A percentile compares a stretch with the other conserved stretches of the same genome.
Evolutionary conservation across 2,888 invertebrate genomes (phyloP).

Genomic region (Harmothoe impar): DNA sequence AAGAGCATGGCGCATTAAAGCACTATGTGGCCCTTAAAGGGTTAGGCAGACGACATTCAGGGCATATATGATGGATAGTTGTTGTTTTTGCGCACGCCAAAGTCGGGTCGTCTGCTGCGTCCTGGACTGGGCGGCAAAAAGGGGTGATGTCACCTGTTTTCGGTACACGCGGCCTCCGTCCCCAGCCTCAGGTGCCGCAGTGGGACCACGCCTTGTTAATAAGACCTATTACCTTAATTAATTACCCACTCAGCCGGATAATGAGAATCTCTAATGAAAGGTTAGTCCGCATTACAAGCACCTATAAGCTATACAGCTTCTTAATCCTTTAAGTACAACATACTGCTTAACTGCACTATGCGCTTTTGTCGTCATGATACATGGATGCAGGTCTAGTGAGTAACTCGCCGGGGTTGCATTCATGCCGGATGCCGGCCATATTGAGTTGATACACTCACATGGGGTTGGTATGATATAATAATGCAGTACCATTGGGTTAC

Average conservation of each 20-base stretch:
- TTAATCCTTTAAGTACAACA: no score
- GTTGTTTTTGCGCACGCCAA: not conserved
- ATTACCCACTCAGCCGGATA: slow-evolving; percentile 5
- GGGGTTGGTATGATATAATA: no score
- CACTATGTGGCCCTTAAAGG: no score
- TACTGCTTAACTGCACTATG: no score
- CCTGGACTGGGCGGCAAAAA: not conserved
- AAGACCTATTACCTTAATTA: not conserved
- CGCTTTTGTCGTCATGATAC: no score
- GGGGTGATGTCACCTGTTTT: not conserved
- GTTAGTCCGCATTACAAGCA: not conserved
- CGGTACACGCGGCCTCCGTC: not conserved
- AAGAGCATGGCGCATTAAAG: no score
- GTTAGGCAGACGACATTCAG: not conserved
- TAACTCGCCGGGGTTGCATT: no score
- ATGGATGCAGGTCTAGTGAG: no score
- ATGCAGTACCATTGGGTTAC: no score
- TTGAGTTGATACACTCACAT: no score
- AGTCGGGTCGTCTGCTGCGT: not conserved
- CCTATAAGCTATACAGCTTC: no score
- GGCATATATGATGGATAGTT: not conserved
- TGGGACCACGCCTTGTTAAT: slow-evolving; percentile 19
- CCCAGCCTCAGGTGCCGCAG: not conserved
- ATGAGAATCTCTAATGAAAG: not conserved
- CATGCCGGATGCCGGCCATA: no score